Evolutionary conservation across 2,888 invertebrate genomes (phyloP), one percentile per base, ranked within the genome.

Genomic region (Unio delphinus): DNA sequence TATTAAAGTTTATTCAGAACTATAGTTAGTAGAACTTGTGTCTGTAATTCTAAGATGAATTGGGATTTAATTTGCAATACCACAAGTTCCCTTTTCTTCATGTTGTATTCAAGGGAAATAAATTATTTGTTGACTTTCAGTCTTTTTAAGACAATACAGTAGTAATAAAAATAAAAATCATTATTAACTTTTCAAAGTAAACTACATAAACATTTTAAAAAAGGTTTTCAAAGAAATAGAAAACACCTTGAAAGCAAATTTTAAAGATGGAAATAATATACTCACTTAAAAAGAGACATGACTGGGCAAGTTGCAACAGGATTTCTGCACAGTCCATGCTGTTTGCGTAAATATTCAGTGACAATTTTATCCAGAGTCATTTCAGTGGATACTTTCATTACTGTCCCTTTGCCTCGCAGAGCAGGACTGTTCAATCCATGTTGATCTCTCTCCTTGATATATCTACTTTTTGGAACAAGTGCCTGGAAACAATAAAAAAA

Each of bases 291-390:
- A 57, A 99, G 92, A 17, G 89, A 89, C 86, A 99, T 99, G 88
- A 96, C 96, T 0, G 99, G 98, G 90, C 98, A 99, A 0, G 97
- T 98, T 55, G 96, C 95, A 91, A 99, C 97, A 0, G 99, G 99
- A 91, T 98, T 97, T 91, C 95, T 96, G 92, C 99, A 99, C 11
- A 96, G 91, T n/a, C 98, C 95, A 91, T 99, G 99, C 90, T 99
- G 99, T 91, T 97, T 97, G 83, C 97, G 95, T 67, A 99, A 92
- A 91, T 98, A 99, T 90, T 98, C 98, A 0, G 96, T 97, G 77
- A 99, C 96, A 86, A 99, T 98, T 61, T 95, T 95, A 90, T 97
- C 95, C 34, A 99, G 91, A n/a, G 80, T 82, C 54, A 82, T 79
- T 45, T 83, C 82, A 68, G 11, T 45, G 3, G 45, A 45, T 55